Conservation (phyloP, 2,113 vertebrate genomes). For the Hypocryptadius cinnamomeus region DNA sequence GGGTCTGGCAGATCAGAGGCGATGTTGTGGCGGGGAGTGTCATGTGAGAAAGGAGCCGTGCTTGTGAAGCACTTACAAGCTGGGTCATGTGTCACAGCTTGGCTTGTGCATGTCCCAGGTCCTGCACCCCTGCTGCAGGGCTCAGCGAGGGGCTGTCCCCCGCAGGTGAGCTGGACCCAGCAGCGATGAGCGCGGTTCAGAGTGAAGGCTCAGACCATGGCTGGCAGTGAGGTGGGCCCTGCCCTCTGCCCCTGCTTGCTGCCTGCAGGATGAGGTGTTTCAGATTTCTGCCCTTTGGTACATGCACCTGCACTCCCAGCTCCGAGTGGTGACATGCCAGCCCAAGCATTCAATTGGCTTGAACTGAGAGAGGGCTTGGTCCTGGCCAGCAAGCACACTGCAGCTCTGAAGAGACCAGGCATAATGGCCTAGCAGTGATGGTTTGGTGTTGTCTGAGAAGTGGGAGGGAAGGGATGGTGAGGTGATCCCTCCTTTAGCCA, state of each 20-base stretch:
- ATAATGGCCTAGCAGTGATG: background rate
- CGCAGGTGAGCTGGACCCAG: rapidly evolving
- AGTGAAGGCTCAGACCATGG: background rate
- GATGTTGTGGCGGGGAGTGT: background rate
- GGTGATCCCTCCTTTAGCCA: background rate
- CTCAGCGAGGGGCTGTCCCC: background rate
- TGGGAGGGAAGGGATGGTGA: background rate
- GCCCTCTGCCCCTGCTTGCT: background rate
- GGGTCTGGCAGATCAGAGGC: background rate
- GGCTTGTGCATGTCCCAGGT: background rate
- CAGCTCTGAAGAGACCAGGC: background rate
- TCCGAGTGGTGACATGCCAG: rapidly evolving
- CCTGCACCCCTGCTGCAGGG: background rate
- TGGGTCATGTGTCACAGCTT: background rate
- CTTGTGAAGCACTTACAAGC: background rate
- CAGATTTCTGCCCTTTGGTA: background rate
- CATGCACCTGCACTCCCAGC: background rate
- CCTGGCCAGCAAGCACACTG: background rate
- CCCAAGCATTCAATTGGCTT: background rate
- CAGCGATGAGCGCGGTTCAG: rapidly evolving
- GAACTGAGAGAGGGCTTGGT: background rate
- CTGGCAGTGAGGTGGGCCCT: background rate
- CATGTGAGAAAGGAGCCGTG: rapidly evolving
- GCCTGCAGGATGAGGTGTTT: background rate
- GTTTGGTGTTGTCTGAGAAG: background rate